phyloP scores from a whole-genome alignment of 2,888 invertebrate genomes.

The Serrognathus titanus region DNA sequence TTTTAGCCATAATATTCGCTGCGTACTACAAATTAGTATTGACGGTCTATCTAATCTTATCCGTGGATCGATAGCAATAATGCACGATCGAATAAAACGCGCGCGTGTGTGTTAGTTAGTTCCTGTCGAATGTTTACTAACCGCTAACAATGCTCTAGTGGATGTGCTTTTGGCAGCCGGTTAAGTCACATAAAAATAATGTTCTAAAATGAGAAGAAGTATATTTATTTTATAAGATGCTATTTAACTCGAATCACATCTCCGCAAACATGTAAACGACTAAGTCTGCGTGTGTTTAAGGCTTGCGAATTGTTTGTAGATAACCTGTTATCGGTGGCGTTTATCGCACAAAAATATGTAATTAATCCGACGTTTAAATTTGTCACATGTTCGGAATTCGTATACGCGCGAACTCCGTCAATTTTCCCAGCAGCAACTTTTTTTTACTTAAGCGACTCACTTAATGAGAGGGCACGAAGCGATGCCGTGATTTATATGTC shows the following conservation, averaged over 20 bases:
- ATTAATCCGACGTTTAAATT: slow-evolving; percentile 5
- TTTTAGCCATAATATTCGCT: slow-evolving; percentile 15
- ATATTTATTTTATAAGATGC: slow-evolving; percentile 5
- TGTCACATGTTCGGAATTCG: too few relatives aligned
- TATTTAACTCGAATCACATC: too few relatives aligned
- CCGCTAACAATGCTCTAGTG: slow-evolving; percentile 15
- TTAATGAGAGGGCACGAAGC: too few relatives aligned
- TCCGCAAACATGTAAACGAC: background rate
- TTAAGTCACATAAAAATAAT: slow-evolving; percentile 15
- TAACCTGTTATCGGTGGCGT: slow-evolving; percentile 11
- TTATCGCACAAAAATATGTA: slow-evolving; percentile 10
- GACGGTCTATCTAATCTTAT: background rate
- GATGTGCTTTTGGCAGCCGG: slow-evolving; percentile 17
- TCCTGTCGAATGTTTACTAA: slow-evolving; percentile 15
- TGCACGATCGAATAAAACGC: background rate
- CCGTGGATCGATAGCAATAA: background rate
- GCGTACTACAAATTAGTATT: background rate
- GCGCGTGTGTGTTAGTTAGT: background rate
- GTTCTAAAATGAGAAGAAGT: slow-evolving; percentile 19
- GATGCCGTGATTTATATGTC: too few relatives aligned
- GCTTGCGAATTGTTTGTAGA: slow-evolving; percentile 4
- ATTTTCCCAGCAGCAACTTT: too few relatives aligned
- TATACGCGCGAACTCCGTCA: too few relatives aligned
- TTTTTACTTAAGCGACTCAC: too few relatives aligned
- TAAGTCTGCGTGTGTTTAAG: slow-evolving; percentile 3